A percentile compares a stretch with the other conserved stretches of the same genome.
Evolutionary conservation across 2,888 invertebrate genomes (phyloP).

Genomic region (Mesoligia furuncula): DNA sequence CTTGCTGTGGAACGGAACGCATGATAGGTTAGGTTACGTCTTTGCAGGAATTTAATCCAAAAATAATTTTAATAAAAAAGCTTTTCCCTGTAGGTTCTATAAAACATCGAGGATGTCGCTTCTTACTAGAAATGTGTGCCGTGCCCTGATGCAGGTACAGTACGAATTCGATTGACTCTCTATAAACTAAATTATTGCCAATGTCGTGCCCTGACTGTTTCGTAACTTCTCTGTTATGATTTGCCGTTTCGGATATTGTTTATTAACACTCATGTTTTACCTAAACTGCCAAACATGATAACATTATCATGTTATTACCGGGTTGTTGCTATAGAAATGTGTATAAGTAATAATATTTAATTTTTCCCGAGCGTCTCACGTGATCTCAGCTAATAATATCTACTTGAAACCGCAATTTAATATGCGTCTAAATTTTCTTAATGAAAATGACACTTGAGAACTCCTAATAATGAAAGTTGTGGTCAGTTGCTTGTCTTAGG

Average conservation of each 20-base stretch:
- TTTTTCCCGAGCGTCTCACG: constrained; percentile 54
- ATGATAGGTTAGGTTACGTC: constrained; percentile 74
- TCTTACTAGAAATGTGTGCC: constrained; percentile 83
- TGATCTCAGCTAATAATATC: constrained; percentile 63
- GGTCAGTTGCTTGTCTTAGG: no score
- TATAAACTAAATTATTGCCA: background rate
- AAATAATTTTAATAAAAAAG: constrained; percentile 78
- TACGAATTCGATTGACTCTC: constrained; percentile 25
- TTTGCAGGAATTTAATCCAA: constrained; percentile 75
- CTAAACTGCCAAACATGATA: constrained; percentile 9
- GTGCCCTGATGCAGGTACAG: constrained; percentile 84
- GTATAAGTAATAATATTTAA: constrained; percentile 15
- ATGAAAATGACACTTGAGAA: constrained; percentile 24
- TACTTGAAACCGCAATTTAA: constrained; percentile 22
- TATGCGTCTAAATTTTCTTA: constrained; percentile 35
- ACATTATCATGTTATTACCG: constrained; percentile 25
- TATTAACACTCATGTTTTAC: constrained; percentile 25
- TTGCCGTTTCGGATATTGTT: constrained; percentile 35
- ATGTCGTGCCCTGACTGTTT: constrained; percentile 73
- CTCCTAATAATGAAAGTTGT: background rate
- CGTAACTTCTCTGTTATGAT: constrained; percentile 77
- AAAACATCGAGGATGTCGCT: constrained; percentile 79
- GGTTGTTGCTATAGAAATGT: constrained; percentile 12
- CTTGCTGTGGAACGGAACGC: constrained; percentile 65
- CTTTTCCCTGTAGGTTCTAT: constrained; percentile 72